phyloP scores from a whole-genome alignment of 2,888 invertebrate genomes.

The Drosophila heteroneura region DNA sequence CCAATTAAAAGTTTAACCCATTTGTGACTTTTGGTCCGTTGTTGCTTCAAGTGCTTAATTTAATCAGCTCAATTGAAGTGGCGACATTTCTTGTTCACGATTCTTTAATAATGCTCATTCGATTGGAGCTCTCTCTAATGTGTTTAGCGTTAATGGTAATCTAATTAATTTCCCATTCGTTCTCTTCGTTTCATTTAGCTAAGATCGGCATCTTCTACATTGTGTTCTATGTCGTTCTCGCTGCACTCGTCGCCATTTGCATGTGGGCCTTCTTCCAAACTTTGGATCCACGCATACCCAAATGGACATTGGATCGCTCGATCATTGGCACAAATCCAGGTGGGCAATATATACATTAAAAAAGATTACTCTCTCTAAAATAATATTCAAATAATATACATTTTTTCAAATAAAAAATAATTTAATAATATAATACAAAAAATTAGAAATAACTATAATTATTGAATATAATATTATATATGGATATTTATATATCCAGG shows the following conservation, averaged over 20 bases:
- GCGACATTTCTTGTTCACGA: slow-evolving; percentile 24
- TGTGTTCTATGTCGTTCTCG: slow-evolving; percentile 96
- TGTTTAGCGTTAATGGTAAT: slow-evolving; percentile 29
- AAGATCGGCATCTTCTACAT: slow-evolving; percentile 98
- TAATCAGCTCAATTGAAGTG: slow-evolving; percentile 64
- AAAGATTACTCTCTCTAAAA: not conserved
- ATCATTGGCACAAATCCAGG: slow-evolving; percentile 98
- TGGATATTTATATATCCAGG: too few relatives aligned
- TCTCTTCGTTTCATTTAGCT: slow-evolving; percentile 86
- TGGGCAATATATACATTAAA: slow-evolving; percentile 37
- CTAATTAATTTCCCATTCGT: slow-evolving; percentile 23
- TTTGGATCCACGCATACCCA: slow-evolving; percentile 94
- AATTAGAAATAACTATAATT: too few relatives aligned
- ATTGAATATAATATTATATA: too few relatives aligned
- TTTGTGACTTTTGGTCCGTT: slow-evolving; percentile 39
- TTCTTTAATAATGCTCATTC: slow-evolving; percentile 28
- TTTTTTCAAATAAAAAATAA: too few relatives aligned
- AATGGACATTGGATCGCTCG: slow-evolving; percentile 94
- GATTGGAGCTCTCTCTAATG: slow-evolving; percentile 31
- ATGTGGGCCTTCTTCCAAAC: slow-evolving; percentile 97
- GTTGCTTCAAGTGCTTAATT: slow-evolving; percentile 67
- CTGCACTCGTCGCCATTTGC: slow-evolving; percentile 96
- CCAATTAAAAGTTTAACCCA: slow-evolving; percentile 72
- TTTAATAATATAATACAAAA: too few relatives aligned
- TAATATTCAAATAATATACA: not conserved